Percentiles rank a stretch among this genome's conserved stretches.
Evolutionary conservation across 2,113 vertebrate species (phyloP).

Genomic region (pig (Sus scrofa)): DNA sequence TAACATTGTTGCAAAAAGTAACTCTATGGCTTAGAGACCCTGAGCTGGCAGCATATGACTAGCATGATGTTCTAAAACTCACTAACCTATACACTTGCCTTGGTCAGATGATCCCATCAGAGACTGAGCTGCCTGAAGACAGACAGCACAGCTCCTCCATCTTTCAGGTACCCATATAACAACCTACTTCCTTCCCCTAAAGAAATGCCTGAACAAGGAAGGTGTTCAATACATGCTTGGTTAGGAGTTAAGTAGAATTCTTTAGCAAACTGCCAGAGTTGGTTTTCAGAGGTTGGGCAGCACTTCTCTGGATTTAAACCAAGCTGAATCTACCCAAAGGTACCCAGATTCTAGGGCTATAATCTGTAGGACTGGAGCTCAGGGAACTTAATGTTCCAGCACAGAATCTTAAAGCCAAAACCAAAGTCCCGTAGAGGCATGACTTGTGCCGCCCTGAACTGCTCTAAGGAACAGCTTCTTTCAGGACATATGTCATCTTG

Average conservation of each 20-base stretch:
- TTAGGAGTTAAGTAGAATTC: not conserved
- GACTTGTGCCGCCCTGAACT: not conserved
- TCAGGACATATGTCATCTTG: conserved; percentile 25
- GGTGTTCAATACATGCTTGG: not conserved
- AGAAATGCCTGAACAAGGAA: conserved; percentile 4
- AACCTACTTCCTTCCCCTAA: not conserved
- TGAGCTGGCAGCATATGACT: conserved; percentile 11
- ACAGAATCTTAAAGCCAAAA: not conserved
- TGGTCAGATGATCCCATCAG: not conserved
- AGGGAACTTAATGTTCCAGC: not conserved
- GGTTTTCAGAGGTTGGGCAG: conserved; percentile 30
- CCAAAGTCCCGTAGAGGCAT: not conserved
- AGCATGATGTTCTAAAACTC: not conserved
- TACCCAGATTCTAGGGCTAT: not conserved
- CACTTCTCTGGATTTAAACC: conserved; percentile 33
- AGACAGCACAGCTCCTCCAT: not conserved
- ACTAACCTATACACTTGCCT: not conserved
- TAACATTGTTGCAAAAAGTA: conserved; percentile 44
- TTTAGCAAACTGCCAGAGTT: conserved; percentile 58
- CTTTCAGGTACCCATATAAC: not conserved
- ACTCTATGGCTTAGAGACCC: conserved; percentile 28
- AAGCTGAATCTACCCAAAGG: conserved; percentile 29
- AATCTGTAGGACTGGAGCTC: not conserved
- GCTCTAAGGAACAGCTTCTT: not conserved
- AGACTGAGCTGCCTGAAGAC: not conserved